phyloP scores from a whole-genome alignment of 1,140 invertebrate genomes.

The Drosophila ambigua region DNA sequence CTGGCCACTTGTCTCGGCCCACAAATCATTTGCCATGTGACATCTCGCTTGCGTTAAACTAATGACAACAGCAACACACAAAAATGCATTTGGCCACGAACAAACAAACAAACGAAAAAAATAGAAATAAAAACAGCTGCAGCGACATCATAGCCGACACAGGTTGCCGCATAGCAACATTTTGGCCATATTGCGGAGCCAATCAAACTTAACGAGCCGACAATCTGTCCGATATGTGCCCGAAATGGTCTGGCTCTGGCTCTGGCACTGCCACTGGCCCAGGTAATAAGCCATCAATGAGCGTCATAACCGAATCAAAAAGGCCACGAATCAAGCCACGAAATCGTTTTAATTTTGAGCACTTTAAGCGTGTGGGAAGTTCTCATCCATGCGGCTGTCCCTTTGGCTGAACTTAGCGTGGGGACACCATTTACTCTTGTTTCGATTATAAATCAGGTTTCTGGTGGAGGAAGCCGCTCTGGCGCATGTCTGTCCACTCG shows the following conservation, averaged over 20 bases:
- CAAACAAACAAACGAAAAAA: no score
- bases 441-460: slow-evolving; percentile 32
- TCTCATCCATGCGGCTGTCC: background rate
- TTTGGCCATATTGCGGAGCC: slow-evolving; percentile 62
- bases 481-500: no score
- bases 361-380: background rate
- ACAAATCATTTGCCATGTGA: slow-evolving; percentile 77
- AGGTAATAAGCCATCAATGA: slow-evolving; percentile 34
- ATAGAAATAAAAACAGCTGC: no score
- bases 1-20: slow-evolving; percentile 36
- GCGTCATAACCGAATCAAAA: slow-evolving; percentile 39
- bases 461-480: background rate
- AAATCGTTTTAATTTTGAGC: background rate
- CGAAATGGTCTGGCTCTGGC: slow-evolving; percentile 50
- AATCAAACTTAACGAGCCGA: slow-evolving; percentile 72
- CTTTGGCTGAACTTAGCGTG: no score
- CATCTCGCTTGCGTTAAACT: slow-evolving; percentile 71
- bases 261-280: background rate
- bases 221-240: slow-evolving; percentile 59
- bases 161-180: slow-evolving; percentile 39
- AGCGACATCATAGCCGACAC: no score
- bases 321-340: slow-evolving; percentile 12
- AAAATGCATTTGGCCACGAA: no score
- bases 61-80: slow-evolving; percentile 56
- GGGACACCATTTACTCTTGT: background rate